These are phyloP conservation scores for Drosophila nr. medialis DNA, from an alignment of 2,888 invertebrate species.

Conservation along the genomic window DNA sequence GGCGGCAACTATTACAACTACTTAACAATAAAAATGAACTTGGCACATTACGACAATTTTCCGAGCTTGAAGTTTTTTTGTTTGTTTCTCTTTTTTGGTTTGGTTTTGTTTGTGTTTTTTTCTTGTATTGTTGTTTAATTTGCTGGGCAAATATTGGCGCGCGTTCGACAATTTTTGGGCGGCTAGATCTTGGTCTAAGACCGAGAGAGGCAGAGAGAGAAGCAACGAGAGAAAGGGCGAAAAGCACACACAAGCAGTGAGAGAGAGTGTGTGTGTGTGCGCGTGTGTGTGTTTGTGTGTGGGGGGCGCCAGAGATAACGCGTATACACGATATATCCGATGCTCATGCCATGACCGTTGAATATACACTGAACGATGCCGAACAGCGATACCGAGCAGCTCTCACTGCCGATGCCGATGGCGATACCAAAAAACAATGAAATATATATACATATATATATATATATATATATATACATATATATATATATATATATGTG, in stretches of 20 bases:
- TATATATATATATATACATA: not conserved
- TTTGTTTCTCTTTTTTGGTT: not conserved
- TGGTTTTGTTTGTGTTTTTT: slow-evolving; percentile 2
- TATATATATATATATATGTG: not conserved
- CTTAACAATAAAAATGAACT: slow-evolving; percentile 20
- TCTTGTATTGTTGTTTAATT: slow-evolving; percentile 3
- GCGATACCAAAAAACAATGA: slow-evolving; percentile 17
- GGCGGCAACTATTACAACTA: slow-evolving; percentile 19
- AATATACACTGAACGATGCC: slow-evolving; percentile 56
- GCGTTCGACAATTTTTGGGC: slow-evolving; percentile 8
- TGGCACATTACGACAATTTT: slow-evolving; percentile 5
- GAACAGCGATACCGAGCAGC: slow-evolving; percentile 29
- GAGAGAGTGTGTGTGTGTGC: not conserved
- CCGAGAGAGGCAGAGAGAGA: not conserved
- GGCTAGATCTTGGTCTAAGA: slow-evolving; percentile 14
- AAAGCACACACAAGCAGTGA: not conserved
- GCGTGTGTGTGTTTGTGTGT: not conserved
- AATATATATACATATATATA: not conserved
- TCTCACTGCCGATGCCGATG: slow-evolving; percentile 14
- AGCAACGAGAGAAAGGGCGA: not conserved
- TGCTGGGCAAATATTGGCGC: slow-evolving; percentile 27
- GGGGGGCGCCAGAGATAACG: slow-evolving; percentile 42
- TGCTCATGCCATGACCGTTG: slow-evolving; percentile 75
- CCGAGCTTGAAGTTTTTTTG: not conserved
- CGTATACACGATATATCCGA: slow-evolving; percentile 50